Percentiles rank a stretch among this genome's conserved stretches.
phyloP scores from a whole-genome alignment of 2,113 vertebrate species.

The Melozone crissalis region DNA sequence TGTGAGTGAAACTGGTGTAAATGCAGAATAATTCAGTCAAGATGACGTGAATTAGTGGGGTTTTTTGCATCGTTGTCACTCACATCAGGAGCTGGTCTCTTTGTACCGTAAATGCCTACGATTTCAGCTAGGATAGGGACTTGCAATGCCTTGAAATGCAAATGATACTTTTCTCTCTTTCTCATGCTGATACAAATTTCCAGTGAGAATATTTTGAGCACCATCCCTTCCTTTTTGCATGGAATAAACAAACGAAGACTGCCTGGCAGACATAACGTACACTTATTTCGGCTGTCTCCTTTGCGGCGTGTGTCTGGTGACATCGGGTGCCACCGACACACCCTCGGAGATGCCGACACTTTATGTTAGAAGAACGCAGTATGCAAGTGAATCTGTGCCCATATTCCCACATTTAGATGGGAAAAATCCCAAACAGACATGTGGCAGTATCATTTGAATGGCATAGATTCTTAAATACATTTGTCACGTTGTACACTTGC shows the following conservation, averaged over 20 bases:
- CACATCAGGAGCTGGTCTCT: not conserved
- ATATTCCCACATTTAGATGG: slow-evolving; percentile 54
- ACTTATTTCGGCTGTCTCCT: slow-evolving; percentile 48
- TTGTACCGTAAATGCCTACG: not conserved
- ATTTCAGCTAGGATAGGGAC: slow-evolving; percentile 17
- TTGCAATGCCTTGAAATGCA: slow-evolving; percentile 43
- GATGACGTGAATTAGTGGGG: not conserved
- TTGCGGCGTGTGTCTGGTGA: slow-evolving; percentile 38
- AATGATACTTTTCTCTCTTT: slow-evolving; percentile 11
- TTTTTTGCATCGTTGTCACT: not conserved
- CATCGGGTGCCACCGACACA: slow-evolving; percentile 44
- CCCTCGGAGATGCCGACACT: slow-evolving; percentile 22
- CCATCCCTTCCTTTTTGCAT: not conserved
- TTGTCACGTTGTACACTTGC: slow-evolving; percentile 65
- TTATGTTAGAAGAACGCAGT: slow-evolving; percentile 67
- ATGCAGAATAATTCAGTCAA: slow-evolving; percentile 18
- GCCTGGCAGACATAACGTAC: not conserved
- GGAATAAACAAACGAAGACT: slow-evolving; percentile 27
- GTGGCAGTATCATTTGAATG: slow-evolving; percentile 64
- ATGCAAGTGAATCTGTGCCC: slow-evolving; percentile 66
- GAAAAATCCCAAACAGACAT: slow-evolving; percentile 74
- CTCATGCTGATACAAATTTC: not conserved
- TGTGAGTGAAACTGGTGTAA: slow-evolving; percentile 1
- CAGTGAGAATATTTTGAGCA: slow-evolving; percentile 8
- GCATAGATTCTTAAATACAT: slow-evolving; percentile 71